Evolutionary conservation across 2,888 invertebrate species (phyloP).

Genomic region (Iselma pallidipennis): DNA sequence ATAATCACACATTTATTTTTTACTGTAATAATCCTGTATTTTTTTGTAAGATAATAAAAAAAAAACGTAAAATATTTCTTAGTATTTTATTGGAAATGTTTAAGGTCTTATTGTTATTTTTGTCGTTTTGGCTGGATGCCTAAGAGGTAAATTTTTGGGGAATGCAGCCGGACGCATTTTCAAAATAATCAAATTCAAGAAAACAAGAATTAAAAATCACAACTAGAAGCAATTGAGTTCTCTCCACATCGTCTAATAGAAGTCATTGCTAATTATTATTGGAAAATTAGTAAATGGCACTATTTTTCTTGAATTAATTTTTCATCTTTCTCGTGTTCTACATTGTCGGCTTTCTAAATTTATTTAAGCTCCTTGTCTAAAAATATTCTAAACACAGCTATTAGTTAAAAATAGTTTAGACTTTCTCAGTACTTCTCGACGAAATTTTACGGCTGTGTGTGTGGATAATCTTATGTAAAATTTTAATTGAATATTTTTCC

Average conservation of each 20-base stretch:
- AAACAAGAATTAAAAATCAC: neutral
- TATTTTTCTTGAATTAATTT: neutral
- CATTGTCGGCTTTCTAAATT: slow-evolving; percentile 39
- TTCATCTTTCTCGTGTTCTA: neutral
- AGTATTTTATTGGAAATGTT: neutral
- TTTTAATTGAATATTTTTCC: neutral
- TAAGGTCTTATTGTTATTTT: neutral
- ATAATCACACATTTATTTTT: slow-evolving; percentile 1
- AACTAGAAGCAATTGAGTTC: neutral
- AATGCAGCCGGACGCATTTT: neutral
- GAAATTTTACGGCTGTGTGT: slow-evolving; percentile 50
- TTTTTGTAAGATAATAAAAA: slow-evolving; percentile 1
- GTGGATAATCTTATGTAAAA: slow-evolving; percentile 12
- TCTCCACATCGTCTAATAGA: too few species aligned
- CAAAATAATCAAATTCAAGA: neutral
- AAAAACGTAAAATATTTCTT: neutral
- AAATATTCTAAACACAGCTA: slow-evolving; percentile 45
- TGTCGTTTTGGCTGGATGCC: neutral
- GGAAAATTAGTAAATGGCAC: neutral
- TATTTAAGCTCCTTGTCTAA: slow-evolving; percentile 47
- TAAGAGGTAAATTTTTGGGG: neutral
- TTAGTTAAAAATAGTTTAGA: slow-evolving; percentile 48
- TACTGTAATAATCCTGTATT: neutral
- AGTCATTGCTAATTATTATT: neutral
- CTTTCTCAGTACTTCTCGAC: slow-evolving; percentile 44